These are phyloP conservation scores for Dryocosmus kuriphilus DNA, from an alignment of 2,888 invertebrate species.

Conservation along the genomic window DNA sequence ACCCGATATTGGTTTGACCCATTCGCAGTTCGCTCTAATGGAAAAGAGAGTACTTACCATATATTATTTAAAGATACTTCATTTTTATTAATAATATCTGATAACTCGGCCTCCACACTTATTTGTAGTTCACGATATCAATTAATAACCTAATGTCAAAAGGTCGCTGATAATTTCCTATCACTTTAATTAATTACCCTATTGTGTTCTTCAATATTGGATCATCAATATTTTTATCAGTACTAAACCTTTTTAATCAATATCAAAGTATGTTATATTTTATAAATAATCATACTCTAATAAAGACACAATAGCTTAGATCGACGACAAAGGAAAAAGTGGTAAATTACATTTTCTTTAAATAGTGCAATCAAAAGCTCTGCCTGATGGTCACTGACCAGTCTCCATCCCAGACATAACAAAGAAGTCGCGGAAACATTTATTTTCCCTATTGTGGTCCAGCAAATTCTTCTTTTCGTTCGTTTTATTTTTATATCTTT, in stretches of 20 bases:
- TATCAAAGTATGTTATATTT: not conserved
- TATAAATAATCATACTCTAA: not conserved
- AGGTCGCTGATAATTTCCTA: not conserved
- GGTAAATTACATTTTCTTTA: conserved; percentile 5
- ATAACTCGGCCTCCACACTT: not conserved
- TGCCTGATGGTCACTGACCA: conserved; percentile 12
- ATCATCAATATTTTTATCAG: not conserved
- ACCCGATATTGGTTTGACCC: conserved; percentile 8
- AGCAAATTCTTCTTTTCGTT: not conserved
- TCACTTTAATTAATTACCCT: not conserved
- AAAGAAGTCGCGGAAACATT: conserved; percentile 34
- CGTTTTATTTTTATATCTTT: not conserved
- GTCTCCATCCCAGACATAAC: conserved; percentile 10
- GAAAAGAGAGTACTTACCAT: not conserved
- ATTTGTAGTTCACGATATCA: not conserved
- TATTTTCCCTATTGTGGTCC: conserved; percentile 24
- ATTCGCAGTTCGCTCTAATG: conserved; percentile 10
- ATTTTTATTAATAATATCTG: not conserved
- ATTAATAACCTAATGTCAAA: not conserved
- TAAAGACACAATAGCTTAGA: not conserved
- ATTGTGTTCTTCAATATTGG: not conserved
- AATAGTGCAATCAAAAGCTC: not conserved
- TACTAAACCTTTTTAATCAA: not conserved
- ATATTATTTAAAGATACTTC: not conserved
- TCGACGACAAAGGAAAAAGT: not conserved